These are phyloP conservation scores for Entosphenus tridentatus DNA, from an alignment of 2,113 vertebrate species.

Conservation along the genomic window DNA sequence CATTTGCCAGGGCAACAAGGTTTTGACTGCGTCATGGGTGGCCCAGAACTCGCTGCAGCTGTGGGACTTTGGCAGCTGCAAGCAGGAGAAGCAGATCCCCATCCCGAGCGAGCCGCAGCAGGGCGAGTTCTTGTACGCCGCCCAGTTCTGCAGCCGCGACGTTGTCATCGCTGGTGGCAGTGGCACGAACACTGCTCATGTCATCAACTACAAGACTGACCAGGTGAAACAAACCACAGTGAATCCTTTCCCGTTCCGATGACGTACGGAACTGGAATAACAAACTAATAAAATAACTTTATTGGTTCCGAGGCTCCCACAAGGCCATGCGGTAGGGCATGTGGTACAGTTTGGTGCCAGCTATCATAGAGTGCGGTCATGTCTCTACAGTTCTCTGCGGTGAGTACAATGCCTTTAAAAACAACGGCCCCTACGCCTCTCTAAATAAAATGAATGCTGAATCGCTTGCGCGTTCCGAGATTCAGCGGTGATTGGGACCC, in stretches of 20 bases:
- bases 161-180: constrained; percentile 14
- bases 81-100: constrained; percentile 11
- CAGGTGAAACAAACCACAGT: constrained; percentile 11
- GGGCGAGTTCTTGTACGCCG: constrained; percentile 14
- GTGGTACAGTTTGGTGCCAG: background rate
- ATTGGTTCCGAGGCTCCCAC: background rate
- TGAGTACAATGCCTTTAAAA: background rate
- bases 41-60: constrained; percentile 14
- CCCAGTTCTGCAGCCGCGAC: constrained; percentile 10
- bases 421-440: too few species aligned
- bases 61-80: constrained; percentile 12
- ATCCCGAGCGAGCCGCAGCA: constrained; percentile 12
- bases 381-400: too few species aligned
- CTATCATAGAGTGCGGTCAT: background rate
- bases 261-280: too few species aligned
- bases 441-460: too few species aligned
- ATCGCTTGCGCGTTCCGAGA: too few species aligned
- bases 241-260: background rate
- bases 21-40: constrained; percentile 15
- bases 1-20: constrained; percentile 6
- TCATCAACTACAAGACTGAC: constrained; percentile 9
- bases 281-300: background rate
- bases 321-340: background rate
- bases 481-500: too few species aligned
- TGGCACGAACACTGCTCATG: constrained; percentile 11